Percentiles rank a stretch among this genome's conserved stretches.
These are phyloP conservation scores for Chaetura pelagica DNA, from an alignment of 2,113 vertebrate genomes.

Conservation along the genomic window DNA sequence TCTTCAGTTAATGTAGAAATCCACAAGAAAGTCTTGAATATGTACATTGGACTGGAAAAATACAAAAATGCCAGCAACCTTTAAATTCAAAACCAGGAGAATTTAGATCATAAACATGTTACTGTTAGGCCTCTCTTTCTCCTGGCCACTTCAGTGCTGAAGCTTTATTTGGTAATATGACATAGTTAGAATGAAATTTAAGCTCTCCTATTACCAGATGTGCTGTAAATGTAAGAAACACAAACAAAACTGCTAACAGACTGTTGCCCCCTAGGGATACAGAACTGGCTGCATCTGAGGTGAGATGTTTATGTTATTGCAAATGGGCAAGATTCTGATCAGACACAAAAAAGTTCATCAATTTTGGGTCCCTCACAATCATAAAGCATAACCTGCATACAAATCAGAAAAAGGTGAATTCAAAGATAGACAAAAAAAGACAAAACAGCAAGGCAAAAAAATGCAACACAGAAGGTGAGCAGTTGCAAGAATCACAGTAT, in stretches of 20 bases:
- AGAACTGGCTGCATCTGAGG: neutral
- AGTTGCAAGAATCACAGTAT: neutral
- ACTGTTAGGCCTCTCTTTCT: neutral
- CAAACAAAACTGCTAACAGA: neutral
- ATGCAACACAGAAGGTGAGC: neutral
- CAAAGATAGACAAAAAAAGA: neutral
- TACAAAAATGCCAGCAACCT: neutral
- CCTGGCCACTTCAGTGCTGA: neutral
- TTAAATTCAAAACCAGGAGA: conserved; percentile 40
- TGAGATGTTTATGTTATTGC: neutral
- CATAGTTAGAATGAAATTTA: conserved; percentile 51
- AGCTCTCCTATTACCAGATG: neutral
- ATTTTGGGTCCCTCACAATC: neutral
- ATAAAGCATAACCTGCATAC: neutral
- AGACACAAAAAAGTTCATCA: neutral
- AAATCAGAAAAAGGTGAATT: neutral
- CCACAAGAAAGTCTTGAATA: neutral
- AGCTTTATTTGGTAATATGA: conserved; percentile 23
- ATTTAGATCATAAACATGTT: conserved; percentile 42
- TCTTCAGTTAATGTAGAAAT: neutral
- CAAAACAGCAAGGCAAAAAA: too few relatives aligned
- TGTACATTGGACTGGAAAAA: neutral
- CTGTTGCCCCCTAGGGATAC: neutral
- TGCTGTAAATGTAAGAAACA: neutral
- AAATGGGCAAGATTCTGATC: neutral